Percentiles rank a stretch among this genome's conserved stretches.
Conservation (phyloP, 2,888 invertebrate species). For the Molanna angustata region DNA sequence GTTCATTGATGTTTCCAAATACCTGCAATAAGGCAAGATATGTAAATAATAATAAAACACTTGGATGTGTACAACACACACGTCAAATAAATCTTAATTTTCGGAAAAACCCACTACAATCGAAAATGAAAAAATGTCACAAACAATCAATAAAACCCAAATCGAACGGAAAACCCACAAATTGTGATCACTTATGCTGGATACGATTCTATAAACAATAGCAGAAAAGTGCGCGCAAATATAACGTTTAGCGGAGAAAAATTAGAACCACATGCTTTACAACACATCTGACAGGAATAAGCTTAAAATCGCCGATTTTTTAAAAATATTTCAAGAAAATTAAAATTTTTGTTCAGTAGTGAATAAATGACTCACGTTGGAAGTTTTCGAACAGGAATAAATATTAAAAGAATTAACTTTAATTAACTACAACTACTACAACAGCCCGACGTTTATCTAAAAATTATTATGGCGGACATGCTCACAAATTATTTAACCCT, state of each 20-base stretch:
- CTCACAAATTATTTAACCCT: conserved; percentile 4
- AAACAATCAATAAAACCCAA: too few relatives aligned
- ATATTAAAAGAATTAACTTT: background rate
- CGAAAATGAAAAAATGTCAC: too few relatives aligned
- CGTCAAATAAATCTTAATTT: too few relatives aligned
- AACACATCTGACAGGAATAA: too few relatives aligned
- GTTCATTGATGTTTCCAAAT: background rate
- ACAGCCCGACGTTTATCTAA: conserved; percentile 14
- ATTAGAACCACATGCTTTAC: too few relatives aligned
- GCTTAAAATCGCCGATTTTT: too few relatives aligned
- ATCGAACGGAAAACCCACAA: too few relatives aligned
- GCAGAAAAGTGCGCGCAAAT: conserved; percentile 1
- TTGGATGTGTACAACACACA: background rate
- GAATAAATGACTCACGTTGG: conserved; percentile 4
- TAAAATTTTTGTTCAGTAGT: too few relatives aligned
- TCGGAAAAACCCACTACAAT: too few relatives aligned
- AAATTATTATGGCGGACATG: conserved; percentile 17
- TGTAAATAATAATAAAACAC: background rate
- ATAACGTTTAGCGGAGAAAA: too few relatives aligned
- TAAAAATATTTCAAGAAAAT: too few relatives aligned
- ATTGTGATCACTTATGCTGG: too few relatives aligned
- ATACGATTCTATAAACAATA: background rate
- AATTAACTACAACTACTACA: conserved; percentile 15
- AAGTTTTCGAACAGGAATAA: conserved; percentile 1
- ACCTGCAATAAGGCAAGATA: background rate